These are phyloP conservation scores for Agonopterix alstromeriana DNA, from an alignment of 2,888 invertebrate species.

Conservation along the genomic window DNA sequence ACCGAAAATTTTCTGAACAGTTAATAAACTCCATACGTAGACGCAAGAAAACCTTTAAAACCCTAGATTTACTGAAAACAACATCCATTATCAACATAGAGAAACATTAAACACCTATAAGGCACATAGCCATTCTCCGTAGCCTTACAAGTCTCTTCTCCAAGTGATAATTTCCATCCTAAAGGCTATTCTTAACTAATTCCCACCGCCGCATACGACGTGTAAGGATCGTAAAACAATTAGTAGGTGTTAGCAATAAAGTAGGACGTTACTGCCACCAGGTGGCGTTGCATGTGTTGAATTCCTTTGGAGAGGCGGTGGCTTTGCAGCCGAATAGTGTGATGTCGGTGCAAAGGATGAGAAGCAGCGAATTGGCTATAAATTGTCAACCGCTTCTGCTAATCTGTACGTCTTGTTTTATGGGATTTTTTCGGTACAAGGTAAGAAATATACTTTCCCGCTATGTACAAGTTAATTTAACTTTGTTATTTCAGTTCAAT, in stretches of 20 bases:
- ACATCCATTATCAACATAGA: too few relatives aligned
- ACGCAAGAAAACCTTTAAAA: too few relatives aligned
- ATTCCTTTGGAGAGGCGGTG: background rate
- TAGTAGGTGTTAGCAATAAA: background rate
- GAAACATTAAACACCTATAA: too few relatives aligned
- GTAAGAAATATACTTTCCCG: background rate
- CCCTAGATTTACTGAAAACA: too few relatives aligned
- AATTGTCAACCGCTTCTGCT: background rate
- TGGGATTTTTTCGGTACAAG: background rate
- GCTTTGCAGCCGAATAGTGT: background rate
- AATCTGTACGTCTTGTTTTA: background rate
- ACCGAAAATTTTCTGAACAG: too few relatives aligned
- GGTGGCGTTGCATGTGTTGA: background rate
- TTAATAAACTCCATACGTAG: too few relatives aligned
- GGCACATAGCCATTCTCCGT: too few relatives aligned
- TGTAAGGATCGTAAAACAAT: background rate
- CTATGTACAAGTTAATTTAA: background rate
- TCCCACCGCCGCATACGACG: background rate
- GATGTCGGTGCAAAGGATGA: background rate
- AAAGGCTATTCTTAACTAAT: background rate
- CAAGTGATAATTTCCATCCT: background rate
- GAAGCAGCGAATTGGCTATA: background rate
- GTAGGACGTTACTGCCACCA: background rate
- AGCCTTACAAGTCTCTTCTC: background rate
- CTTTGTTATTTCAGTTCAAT: background rate